Percentiles rank a stretch among this genome's conserved stretches.
These are phyloP conservation scores for Moxostoma hubbsi DNA, from an alignment of 2,797 vertebrate species.

Conservation along the genomic window DNA sequence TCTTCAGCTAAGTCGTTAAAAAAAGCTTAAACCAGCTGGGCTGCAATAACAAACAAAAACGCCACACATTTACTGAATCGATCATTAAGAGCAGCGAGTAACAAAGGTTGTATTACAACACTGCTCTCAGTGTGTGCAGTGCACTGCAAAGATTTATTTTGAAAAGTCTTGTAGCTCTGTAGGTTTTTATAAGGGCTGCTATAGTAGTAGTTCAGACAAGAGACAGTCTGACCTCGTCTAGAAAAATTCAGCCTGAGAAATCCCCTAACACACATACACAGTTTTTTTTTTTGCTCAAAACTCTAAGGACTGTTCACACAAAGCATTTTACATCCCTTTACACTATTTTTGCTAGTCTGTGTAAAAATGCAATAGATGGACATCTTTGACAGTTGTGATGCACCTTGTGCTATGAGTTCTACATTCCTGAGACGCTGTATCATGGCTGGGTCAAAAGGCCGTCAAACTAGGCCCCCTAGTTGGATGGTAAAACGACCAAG, in stretches of 20 bases:
- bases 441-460: no score
- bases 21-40: conserved; percentile 6
- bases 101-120: conserved; percentile 15
- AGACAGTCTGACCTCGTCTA: not conserved
- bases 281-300: no score
- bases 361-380: no score
- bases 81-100: not conserved
- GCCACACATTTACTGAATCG: not conserved
- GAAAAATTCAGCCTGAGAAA: conserved; percentile 16
- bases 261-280: conserved; percentile 2
- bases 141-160: conserved; percentile 6
- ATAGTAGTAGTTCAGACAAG: conserved; percentile 46
- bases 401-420: no score
- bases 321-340: no score
- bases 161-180: conserved; percentile 28
- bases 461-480: no score
- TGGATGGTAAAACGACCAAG: no score
- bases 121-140: not conserved
- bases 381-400: no score
- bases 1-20: not conserved
- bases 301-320: no score
- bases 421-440: no score
- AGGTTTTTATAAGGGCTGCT: conserved; percentile 47
- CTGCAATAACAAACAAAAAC: conserved; percentile 13
- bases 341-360: no score